A percentile compares a stretch with the other conserved stretches of the same genome.
phyloP scores from a whole-genome alignment of 1,140 invertebrate species.

The Euborellia annulipes region DNA sequence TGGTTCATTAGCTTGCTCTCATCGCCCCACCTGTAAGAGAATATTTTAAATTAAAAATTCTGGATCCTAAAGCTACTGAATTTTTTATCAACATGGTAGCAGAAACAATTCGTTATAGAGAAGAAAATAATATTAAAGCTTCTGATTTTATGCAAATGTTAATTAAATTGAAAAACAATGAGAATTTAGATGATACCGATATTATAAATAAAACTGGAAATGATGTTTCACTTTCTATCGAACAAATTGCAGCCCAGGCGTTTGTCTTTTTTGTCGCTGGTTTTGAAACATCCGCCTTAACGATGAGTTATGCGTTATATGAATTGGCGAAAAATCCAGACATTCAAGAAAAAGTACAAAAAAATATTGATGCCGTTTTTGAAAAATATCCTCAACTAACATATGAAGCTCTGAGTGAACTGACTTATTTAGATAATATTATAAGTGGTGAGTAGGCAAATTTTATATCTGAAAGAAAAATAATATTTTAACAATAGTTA shows the following conservation, averaged over 20 bases:
- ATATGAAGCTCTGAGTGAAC: background rate
- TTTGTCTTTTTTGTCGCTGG: slow-evolving; percentile 34
- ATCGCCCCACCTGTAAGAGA: too few species aligned
- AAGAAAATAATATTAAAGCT: too few species aligned
- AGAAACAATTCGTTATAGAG: too few species aligned
- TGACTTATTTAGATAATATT: background rate
- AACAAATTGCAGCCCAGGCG: slow-evolving; percentile 29
- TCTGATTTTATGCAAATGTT: too few species aligned
- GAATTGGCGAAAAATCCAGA: slow-evolving; percentile 15
- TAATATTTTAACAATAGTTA: too few species aligned
- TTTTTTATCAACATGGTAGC: too few species aligned
- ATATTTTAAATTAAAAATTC: too few species aligned
- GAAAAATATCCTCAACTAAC: background rate
- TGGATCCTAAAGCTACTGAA: too few species aligned
- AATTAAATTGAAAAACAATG: too few species aligned
- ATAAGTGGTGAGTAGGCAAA: background rate
- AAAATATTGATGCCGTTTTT: background rate
- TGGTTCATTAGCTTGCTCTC: too few species aligned
- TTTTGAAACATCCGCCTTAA: slow-evolving; percentile 27
- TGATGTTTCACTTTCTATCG: slow-evolving; percentile 19
- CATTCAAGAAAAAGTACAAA: slow-evolving; percentile 10
- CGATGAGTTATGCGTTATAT: slow-evolving; percentile 15
- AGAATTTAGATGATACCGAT: too few species aligned
- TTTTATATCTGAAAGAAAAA: too few species aligned
- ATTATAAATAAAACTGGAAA: slow-evolving; percentile 19